Evolutionary conservation across 2,888 invertebrate genomes (phyloP), one percentile per base, ranked within the genome.

Genomic region (Drosophila fulvimacula): DNA sequence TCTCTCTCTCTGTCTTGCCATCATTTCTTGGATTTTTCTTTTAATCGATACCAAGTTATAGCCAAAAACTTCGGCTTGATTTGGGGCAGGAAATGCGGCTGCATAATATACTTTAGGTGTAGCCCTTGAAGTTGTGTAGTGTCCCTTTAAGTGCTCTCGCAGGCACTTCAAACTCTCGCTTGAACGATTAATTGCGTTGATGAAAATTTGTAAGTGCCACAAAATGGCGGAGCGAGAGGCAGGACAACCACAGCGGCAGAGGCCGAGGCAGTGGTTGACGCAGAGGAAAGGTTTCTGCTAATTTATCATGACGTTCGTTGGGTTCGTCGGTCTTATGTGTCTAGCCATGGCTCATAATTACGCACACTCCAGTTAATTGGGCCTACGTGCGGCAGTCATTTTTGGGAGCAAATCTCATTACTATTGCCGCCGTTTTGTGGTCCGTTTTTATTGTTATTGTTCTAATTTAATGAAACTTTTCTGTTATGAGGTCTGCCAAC

Each of bases 161-260:
- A 51, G 59, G 49, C 72, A 58, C 59, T 27, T 34, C 61, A 66
- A 72, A 27, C 15, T 46, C 60, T 61, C 34, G 66, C 65, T 81
- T 69, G 53, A 58, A 64, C 81, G 66, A 80, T 80, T 85, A 86
- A 88, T 89, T 88, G 88, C 58, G 68, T 75, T 89, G 83, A 88
- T 88, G 85, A 89, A 86, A 88, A 76, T 88, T 70, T 72, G 67
- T 69, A 74, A 73, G 75, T 46, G 42, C 56, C 34, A n/a, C n/a
- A 21, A 17, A 46, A 13, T 27, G 24, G 27, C 17, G 1, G 4
- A 30, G 17, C 3, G 17, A 30, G 38, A 5, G 27, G 32, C 5
- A 11, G 38, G 19, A 34, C 27, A 39, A 5, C 19, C n/a, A 11
- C 21, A 42, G 24, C 9, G 44, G 7, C 21, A 24, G 13, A 6